Percentiles rank a stretch among this genome's conserved stretches.
Conservation (phyloP, 2,888 invertebrate species). For the Trichopoda pennipes region DNA sequence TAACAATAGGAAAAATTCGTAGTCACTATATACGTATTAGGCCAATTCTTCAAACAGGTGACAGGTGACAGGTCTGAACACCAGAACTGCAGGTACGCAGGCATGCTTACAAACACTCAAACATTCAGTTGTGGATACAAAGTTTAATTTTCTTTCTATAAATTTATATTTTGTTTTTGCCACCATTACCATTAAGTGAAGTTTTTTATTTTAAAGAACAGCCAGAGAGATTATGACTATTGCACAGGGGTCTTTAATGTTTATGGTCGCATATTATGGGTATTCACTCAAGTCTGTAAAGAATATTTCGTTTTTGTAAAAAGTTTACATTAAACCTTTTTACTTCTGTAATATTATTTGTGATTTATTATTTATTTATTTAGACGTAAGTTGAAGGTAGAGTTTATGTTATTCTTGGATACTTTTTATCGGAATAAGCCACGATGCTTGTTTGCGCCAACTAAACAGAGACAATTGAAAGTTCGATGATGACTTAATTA, state of each 20-base stretch:
- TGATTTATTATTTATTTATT: too few species aligned
- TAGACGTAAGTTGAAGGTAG: too few species aligned
- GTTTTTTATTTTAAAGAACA: constrained; percentile 34
- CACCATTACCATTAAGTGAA: constrained; percentile 49
- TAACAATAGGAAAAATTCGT: too few species aligned
- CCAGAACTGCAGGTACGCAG: neutral
- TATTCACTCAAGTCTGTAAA: neutral
- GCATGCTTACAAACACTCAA: too few species aligned
- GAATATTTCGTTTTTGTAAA: neutral
- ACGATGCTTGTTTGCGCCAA: too few species aligned
- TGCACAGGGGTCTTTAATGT: constrained; percentile 21
- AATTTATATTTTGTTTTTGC: neutral
- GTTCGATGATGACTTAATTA: too few species aligned
- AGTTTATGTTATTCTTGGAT: too few species aligned
- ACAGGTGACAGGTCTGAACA: neutral
- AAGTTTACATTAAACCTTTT: neutral
- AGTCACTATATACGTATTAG: too few species aligned
- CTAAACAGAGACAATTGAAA: too few species aligned
- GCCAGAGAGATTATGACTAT: constrained; percentile 1
- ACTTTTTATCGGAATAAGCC: too few species aligned
- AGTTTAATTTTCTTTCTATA: constrained; percentile 1
- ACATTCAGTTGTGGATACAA: neutral
- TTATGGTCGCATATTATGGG: constrained; percentile 28
- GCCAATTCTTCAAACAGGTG: too few species aligned
- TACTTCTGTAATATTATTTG: too few species aligned